phyloP scores from a whole-genome alignment of 2,113 vertebrate genomes.

The Fukomys damarensis region DNA sequence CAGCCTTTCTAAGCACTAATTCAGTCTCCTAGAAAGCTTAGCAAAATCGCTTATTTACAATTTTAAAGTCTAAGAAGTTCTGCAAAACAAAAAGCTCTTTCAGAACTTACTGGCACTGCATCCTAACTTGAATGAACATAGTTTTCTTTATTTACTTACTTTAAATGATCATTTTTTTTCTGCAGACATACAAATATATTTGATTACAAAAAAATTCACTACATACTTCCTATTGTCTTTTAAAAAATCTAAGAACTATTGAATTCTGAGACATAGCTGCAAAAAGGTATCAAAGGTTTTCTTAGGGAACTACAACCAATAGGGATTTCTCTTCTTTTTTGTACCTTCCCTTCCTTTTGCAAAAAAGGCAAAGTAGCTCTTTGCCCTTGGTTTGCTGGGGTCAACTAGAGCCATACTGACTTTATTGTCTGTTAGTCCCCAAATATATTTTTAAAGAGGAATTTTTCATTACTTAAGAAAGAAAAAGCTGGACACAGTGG shows the following conservation, averaged over 20 bases:
- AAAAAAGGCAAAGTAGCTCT: not conserved
- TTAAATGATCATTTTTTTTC: not conserved
- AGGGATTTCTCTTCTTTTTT: not conserved
- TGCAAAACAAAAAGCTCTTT: slow-evolving; percentile 58
- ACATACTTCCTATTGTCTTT: not conserved
- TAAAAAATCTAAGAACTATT: slow-evolving; percentile 31
- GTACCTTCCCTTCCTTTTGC: not conserved
- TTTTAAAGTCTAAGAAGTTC: slow-evolving; percentile 57
- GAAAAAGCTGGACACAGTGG: not conserved
- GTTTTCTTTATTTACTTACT: slow-evolving; percentile 43
- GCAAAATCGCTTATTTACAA: not conserved
- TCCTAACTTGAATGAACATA: not conserved
- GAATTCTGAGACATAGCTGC: slow-evolving; percentile 20
- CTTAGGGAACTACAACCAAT: not conserved
- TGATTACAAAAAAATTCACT: slow-evolving; percentile 26
- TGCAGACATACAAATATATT: slow-evolving; percentile 23
- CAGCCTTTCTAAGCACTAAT: slow-evolving; percentile 31
- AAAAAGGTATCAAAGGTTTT: not conserved
- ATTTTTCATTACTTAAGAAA: not conserved
- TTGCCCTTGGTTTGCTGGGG: not conserved
- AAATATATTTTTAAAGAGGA: not conserved
- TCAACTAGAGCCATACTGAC: not conserved
- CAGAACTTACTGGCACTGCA: slow-evolving; percentile 33
- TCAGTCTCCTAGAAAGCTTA: slow-evolving; percentile 28
- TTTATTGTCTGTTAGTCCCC: not conserved